Evolutionary conservation across 2,797 vertebrate species (phyloP), one percentile per base, ranked within the genome.

Genomic region (Syngnathus acus): DNA sequence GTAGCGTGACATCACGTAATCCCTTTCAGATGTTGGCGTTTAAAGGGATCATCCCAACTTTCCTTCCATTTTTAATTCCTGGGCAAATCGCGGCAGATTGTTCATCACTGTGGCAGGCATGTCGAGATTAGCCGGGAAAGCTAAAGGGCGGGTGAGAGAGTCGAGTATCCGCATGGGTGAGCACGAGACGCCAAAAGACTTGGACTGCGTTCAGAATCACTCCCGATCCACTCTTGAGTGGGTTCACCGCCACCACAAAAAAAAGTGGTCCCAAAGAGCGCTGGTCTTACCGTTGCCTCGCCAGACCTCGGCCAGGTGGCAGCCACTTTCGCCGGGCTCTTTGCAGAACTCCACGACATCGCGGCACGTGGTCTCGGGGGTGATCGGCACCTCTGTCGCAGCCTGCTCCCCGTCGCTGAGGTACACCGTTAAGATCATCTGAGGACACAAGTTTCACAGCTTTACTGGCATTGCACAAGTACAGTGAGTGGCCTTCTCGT

Each of bases 381-480:
- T 99, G 89, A 99, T 92, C 84, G 97, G 97, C 78, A 99, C 97
- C 92, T 99, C 97, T 1, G 95, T 93, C 81, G 92, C 86, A 58
- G 94, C 92, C 87, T 99, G 96, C 65, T 99, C 96, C 64, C 95
- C 96, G 85, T 97, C 95, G 67, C 95, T 99, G 88, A 99, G 91
- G 91, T 96, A 98, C 87, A 99, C 97, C 5, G 94, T 99, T 91
- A 99, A 86, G 84, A 99, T 99, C 94, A 97, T 97, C 97, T 99
- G 84, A 65, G 63, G 37, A 70, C 26, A 32, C 2, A 32, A 3
- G 26, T 32, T 32, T 3, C 26, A 32, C 26, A 32, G 2, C 26
- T 32, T 32, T 3, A 32, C 26, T 32, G 26, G 26, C 26, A 32
- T 32, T 32, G 26, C 26, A 32, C 26, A 3, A 32, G 26, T 32